Base-by-base conservation (phyloP, 2,113 vertebrate species). In the Calyptommatus sinebrachiatus region DNA sequence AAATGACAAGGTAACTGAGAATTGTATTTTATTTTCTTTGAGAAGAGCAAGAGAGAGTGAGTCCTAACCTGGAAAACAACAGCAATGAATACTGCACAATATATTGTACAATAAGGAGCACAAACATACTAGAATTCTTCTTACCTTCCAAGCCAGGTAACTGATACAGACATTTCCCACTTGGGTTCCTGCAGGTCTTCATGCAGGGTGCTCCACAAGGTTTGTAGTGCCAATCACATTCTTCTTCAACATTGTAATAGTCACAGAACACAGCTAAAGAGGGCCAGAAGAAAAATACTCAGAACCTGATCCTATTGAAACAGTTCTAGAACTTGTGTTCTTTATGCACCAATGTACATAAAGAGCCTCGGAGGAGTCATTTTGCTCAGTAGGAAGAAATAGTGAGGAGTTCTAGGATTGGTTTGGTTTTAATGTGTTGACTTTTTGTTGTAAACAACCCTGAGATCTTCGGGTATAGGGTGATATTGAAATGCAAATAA, bases 141-240 rank as follows among this genome's bases (percentile, higher is more conserved):
- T 87, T 88, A 95, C 94, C 94, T 94, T 95, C 94, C 87, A 95
- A 90, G 8, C 93, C 93, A 63, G 89, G 81, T 57, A 95, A 73
- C 22, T 92, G 50, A 81, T 93, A 72, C 86, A 91, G 87, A n/a
- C 94, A 95, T 77, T 75, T 91, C 85, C 92, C 92, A 71, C 88
- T 89, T 61, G 93, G 94, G 35, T 95, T 95, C 77, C 80, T 90
- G 78, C 94, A 95, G 16, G 94, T 95, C 87, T 93, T 93, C 88
- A 94, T 86, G 68, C 93, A 94, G 50, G 89, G 88, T 11, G 90
- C 86, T 76, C 94, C 94, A 71, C 94, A 95, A 57, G 94, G 88
- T 61, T 93, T 94, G 67, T 95, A 95, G 76, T 95, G 94, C 94
- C 94, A 95, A 76, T 92, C 91, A 61, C 94, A 95, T 73, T 91